Base-by-base conservation (phyloP, 2,888 invertebrate species). In the Rutpela maculata region DNA sequence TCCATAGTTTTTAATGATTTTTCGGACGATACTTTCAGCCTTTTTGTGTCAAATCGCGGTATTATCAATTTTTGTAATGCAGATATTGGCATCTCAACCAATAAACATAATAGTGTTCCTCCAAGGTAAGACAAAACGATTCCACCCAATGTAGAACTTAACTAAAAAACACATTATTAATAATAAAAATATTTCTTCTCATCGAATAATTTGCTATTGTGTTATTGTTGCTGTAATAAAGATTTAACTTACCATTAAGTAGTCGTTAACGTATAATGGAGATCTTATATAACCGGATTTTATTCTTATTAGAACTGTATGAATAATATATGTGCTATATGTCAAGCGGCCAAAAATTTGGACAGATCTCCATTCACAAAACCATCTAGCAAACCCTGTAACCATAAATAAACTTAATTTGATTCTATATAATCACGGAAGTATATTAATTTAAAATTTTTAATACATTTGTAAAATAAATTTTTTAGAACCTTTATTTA, bases 81-180 rank as follows among this genome's bases (percentile, higher is more conserved):
- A 19, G 85, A 84, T 9, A 86, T 78, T 2, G 88, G 88, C 84
- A 87, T 84, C 81, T 88, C 88, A 10, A 88, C 83, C 43, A 86
- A 67, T 9, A 88, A 70, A 60, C 85, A 87, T 31, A 88, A 12
- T 7, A 86, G 1, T n/a, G 84, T 72, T n/a, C 86, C 86, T 31
- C 79, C 79, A 15, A 85, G 68, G 73, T 87, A 87, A 7, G 87
- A 81, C 12, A 84, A 50, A 55, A 75, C 66, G 11, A 86, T 78
- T 78, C 84, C 86, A 26, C 81, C 81, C 31, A 86, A 26, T 35
- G 81, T 75, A 19, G 80, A 76, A 35, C 72, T 67, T 50, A 85
- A 77, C 86, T 86, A 73, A 73, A 67, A 65, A 10, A 62, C 55
- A 31, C 1, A 11, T 59, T 35, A 35, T 35, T 35, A 9, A 35